Base-by-base conservation (phyloP, 2,888 invertebrate species). In the Erebia ligea region DNA sequence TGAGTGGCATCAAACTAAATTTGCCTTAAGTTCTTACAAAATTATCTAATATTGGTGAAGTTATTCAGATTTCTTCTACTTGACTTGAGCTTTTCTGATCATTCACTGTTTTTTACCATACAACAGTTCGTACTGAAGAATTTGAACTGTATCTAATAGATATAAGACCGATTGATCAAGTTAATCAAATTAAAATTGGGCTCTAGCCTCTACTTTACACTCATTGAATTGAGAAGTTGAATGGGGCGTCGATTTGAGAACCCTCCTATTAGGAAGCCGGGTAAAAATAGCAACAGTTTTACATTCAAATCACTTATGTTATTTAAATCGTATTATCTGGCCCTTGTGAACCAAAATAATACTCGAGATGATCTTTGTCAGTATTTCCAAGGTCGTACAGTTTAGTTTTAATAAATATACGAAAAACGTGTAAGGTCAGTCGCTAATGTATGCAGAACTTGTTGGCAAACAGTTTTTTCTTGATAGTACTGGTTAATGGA, bases 361-460 rank as follows among this genome's bases (percentile, higher is more conserved):
- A 19, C 21, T 62, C 15, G 21, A 48, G 62, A 62, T 68, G 17
- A 42, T 63, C 57, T 67, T 57, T 63, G 40, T 54, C 56, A n/a
- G 61, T 17, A 45, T 59, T 34, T 34, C 19, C 73, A 62, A 73
- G 73, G 70, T 70, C 70, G 61, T 19, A 56, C 34, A 13, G 17
- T 56, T 62, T 66, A 68, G 65, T 68, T 65, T 70, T 62, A 40
- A 17, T 71, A 65, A 70, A 65, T 50, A 68, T 61, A 73, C 73
- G 64, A 42, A 62, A 70, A 70, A 50, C 59, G 21, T 57, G 65
- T 68, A 68, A 70, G 73, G 68, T 65, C 65, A 65, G 42, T 42
- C 42, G 17, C 42, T 42, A 66, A 70, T 62, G 48, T 62, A 62
- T 62, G 62, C 48, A 48, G 19, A 48, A 19, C 45, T 62, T 62